These are phyloP conservation scores for Macroglossus sobrinus DNA, from an alignment of 2,113 vertebrate genomes.

Conservation along the genomic window DNA sequence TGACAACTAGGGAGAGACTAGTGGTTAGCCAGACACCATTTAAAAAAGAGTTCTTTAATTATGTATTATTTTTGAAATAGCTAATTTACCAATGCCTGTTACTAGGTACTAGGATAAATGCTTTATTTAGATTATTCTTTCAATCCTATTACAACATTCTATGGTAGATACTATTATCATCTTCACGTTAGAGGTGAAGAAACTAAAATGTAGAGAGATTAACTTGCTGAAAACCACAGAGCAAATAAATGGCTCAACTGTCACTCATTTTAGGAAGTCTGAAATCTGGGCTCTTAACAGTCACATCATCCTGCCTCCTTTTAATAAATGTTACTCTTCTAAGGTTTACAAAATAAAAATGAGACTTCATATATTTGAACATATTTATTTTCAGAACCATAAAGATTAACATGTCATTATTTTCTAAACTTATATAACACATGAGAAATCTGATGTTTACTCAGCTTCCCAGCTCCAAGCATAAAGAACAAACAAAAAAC, in stretches of 20 bases:
- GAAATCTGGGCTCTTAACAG: neutral
- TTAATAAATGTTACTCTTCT: neutral
- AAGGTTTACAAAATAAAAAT: neutral
- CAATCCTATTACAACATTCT: neutral
- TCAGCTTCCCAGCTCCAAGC: conserved; percentile 21
- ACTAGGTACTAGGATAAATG: neutral
- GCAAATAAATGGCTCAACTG: neutral
- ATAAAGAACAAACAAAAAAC: neutral
- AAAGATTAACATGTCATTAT: neutral
- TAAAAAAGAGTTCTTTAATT: neutral
- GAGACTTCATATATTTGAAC: neutral
- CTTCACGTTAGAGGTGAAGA: neutral
- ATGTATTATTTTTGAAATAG: neutral
- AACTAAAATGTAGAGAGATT: neutral
- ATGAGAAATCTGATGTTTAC: conserved; percentile 10
- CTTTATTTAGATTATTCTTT: neutral
- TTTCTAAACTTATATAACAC: conserved; percentile 27
- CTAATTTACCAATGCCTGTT: neutral
- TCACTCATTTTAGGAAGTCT: neutral
- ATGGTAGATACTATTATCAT: neutral
- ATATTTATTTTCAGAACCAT: neutral
- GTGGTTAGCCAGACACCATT: neutral
- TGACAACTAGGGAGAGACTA: neutral
- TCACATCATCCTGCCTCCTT: neutral
- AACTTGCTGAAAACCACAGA: neutral